Evolutionary conservation across 2,888 invertebrate species (phyloP).

Genomic region (Tipula unca): DNA sequence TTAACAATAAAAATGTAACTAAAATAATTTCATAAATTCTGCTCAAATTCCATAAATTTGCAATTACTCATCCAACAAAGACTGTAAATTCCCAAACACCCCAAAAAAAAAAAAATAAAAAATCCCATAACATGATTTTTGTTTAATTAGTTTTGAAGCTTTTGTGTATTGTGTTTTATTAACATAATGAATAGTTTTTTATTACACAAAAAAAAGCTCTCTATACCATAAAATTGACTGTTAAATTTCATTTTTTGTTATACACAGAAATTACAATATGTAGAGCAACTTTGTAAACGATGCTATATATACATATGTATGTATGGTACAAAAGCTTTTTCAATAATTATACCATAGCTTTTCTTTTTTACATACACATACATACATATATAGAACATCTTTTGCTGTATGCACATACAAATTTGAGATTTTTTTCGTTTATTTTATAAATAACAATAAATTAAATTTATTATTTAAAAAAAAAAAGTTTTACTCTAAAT

Average conservation of each 20-base stretch:
- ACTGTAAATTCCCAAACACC: not conserved
- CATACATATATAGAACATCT: not conserved
- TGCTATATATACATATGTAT: no score
- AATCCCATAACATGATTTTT: not conserved
- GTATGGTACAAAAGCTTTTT: not conserved
- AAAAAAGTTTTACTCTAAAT: not conserved
- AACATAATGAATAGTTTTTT: not conserved
- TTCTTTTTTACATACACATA: not conserved
- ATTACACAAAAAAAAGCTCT: not conserved
- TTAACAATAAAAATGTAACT: not conserved
- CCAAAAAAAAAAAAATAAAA: not conserved
- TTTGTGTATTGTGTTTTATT: not conserved
- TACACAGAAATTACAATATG: not conserved
- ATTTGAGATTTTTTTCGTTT: not conserved
- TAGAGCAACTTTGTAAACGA: not conserved
- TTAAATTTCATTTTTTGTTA: not conserved
- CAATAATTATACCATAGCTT: not conserved
- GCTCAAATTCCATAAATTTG: no score
- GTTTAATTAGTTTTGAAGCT: not conserved
- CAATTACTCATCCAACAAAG: not conserved
- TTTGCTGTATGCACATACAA: not conserved
- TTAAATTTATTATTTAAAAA: not conserved
- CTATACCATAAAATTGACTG: not conserved
- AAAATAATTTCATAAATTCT: no score
- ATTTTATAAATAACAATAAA: not conserved